Evolutionary conservation across 2,797 vertebrate genomes (phyloP).

Genomic region (Falco naumanni): DNA sequence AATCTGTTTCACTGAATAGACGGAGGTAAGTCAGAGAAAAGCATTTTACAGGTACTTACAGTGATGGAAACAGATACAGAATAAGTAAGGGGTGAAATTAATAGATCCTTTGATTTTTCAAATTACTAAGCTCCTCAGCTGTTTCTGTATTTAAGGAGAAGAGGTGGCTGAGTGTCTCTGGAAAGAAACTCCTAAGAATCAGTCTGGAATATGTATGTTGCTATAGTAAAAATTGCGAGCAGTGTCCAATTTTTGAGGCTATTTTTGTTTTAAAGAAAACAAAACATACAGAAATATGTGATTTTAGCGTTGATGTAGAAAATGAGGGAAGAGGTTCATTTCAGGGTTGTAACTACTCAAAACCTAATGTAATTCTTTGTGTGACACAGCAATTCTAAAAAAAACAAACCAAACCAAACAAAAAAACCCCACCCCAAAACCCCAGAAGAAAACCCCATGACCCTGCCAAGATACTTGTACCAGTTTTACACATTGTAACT

Average conservation of each 20-base stretch:
- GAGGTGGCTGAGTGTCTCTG: background rate
- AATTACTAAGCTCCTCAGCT: background rate
- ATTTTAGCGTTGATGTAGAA: background rate
- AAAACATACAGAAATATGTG: slow-evolving; percentile 6
- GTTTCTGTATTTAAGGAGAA: background rate
- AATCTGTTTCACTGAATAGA: background rate
- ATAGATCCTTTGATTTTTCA: background rate
- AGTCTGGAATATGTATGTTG: background rate
- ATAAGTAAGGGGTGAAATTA: background rate
- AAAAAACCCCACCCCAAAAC: background rate
- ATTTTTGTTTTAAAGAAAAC: slow-evolving; percentile 23
- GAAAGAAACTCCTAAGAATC: background rate
- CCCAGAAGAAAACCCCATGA: rapidly evolving
- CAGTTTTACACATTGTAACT: background rate
- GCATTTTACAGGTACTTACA: background rate
- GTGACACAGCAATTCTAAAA: background rate
- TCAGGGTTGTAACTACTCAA: background rate
- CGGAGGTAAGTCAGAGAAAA: background rate
- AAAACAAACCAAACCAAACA: background rate
- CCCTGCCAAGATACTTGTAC: background rate
- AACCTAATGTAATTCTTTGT: background rate
- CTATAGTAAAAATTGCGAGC: background rate
- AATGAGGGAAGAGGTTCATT: background rate
- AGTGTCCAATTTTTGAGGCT: background rate
- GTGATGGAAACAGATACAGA: background rate